Base-by-base conservation (phyloP, 1,140 invertebrate genomes). In the Drosophila varians region DNA sequence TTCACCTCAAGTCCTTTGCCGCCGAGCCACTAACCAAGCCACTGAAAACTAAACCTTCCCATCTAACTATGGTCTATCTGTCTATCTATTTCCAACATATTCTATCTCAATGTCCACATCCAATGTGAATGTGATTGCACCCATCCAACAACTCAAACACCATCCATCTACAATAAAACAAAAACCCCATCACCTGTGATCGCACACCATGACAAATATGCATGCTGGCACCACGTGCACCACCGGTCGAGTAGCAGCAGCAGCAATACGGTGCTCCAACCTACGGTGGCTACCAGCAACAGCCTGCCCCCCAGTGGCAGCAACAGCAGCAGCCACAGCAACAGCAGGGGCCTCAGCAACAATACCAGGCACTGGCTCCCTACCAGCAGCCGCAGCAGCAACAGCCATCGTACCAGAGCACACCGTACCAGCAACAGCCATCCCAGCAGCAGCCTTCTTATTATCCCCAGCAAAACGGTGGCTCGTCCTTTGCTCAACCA, bases 201-300 rank as follows among this genome's bases (percentile, higher is more conserved):
- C 83, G 73, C 65, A 88, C 51, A 51, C 56, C 65, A 64, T 62
- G 68, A 40, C 14, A 52, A 61, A 61, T 42, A 74, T 60, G 64
- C 45, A 43, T 61, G 56, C 31, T 28, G 40, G 56, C 58, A 76
- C 48, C 69, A 87, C 46, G 84, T 91, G 73, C 88, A 90, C 58
- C 89, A 91, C 43, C 36, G 36, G 16, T 16, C 76, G 66, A 89
- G 36, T 89, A 92, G 64, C 89, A 91, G 65, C 89, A 91, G 65
- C 89, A 91, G 72, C 74, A 69, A 58, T 78, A 84, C 61, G 66
- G 79, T 79, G 80, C 74, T 21, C 71, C 87, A 31, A 65, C 77
- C n/a, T 55, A 80, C 54, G 76, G 76, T 69, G 74, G 68, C 64
- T 78, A 74, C 49, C 77, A 86, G 25, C 77, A 74, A 28, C 70